phyloP scores from a whole-genome alignment of 2,888 invertebrate species.

The Venustoraphidia nigricollis region DNA sequence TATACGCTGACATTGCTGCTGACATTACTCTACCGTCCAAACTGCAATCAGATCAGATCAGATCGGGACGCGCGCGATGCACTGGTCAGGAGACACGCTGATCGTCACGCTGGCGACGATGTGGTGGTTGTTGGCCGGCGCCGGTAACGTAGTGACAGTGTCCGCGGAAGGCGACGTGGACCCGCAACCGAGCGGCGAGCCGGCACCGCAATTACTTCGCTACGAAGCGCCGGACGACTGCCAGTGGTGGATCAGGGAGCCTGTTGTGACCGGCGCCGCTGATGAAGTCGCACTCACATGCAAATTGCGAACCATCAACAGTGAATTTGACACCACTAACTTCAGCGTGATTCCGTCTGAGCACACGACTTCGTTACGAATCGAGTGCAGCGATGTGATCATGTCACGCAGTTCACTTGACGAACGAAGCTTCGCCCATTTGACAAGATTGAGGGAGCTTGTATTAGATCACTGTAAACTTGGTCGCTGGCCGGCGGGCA shows the following conservation, averaged over 20 bases:
- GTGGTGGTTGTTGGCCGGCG: not conserved
- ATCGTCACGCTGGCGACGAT: not conserved
- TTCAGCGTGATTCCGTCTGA: slow-evolving; percentile 76
- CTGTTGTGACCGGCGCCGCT: slow-evolving; percentile 32
- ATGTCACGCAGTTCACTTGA: slow-evolving; percentile 66
- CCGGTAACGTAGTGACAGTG: not conserved
- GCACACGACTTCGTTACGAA: slow-evolving; percentile 61
- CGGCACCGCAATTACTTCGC: slow-evolving; percentile 26
- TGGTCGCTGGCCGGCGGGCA: slow-evolving; percentile 64
- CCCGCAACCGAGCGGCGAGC: slow-evolving; percentile 2
- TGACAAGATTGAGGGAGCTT: slow-evolving; percentile 63
- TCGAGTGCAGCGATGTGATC: slow-evolving; percentile 66
- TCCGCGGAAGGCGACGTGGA: not conserved
- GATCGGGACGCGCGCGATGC: too few species aligned
- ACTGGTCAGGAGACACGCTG: not conserved
- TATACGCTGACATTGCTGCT: too few species aligned
- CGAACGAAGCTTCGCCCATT: slow-evolving; percentile 62
- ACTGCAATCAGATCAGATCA: too few species aligned
- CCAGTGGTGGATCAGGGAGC: slow-evolving; percentile 55
- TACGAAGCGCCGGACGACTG: slow-evolving; percentile 82
- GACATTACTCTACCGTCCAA: too few species aligned
- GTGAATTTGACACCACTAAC: slow-evolving; percentile 77
- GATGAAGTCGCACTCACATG: slow-evolving; percentile 66
- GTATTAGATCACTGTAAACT: slow-evolving; percentile 77
- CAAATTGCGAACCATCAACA: slow-evolving; percentile 69